These are phyloP conservation scores for Dolomedes plantarius DNA, from an alignment of 2,888 invertebrate species.

Conservation along the genomic window DNA sequence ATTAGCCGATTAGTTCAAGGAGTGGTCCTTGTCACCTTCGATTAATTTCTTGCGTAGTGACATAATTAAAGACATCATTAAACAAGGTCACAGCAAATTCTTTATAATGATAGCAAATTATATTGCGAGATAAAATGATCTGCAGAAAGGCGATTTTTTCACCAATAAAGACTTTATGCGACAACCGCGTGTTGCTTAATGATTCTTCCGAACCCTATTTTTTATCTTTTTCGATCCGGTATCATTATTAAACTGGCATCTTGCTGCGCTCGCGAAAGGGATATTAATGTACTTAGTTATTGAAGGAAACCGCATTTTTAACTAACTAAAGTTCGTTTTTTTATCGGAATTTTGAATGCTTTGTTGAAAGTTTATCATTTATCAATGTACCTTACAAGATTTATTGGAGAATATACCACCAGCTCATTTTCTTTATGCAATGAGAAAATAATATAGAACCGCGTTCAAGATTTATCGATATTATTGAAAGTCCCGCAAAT, in stretches of 20 bases:
- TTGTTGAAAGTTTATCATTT: background rate
- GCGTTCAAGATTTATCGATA: no score
- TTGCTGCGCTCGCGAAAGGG: background rate
- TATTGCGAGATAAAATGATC: slow-evolving; percentile 27
- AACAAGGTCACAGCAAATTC: slow-evolving; percentile 24
- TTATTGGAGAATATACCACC: background rate
- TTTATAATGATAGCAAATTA: slow-evolving; percentile 25
- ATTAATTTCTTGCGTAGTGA: slow-evolving; percentile 49
- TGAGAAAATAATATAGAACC: no score
- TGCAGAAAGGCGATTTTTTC: slow-evolving; percentile 14
- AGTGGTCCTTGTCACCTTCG: slow-evolving; percentile 51
- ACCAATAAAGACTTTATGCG: background rate
- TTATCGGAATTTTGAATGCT: background rate
- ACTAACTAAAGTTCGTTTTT: background rate
- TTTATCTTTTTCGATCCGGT: background rate
- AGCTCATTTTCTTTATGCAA: no score
- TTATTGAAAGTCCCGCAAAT: no score
- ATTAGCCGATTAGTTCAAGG: slow-evolving; percentile 27
- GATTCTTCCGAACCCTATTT: slow-evolving; percentile 15
- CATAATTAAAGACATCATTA: slow-evolving; percentile 56
- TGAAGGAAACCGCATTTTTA: background rate
- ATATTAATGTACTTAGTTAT: slow-evolving; percentile 11
- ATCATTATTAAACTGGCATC: background rate
- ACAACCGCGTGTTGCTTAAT: slow-evolving; percentile 26
- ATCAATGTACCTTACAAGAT: background rate